phyloP scores from a whole-genome alignment of 2,888 invertebrate genomes.

The Ommatoiulus sabulosus region DNA sequence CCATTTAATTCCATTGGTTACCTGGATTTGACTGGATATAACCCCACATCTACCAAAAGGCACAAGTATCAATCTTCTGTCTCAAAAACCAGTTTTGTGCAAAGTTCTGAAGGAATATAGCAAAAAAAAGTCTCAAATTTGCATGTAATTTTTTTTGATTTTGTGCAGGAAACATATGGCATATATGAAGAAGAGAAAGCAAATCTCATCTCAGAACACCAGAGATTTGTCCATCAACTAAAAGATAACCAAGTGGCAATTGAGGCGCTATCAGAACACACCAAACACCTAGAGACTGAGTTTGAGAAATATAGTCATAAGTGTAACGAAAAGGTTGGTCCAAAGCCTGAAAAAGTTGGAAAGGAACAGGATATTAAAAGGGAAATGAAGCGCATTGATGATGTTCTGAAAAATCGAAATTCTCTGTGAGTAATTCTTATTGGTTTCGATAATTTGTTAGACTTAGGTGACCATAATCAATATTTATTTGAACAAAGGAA shows the following conservation, averaged over 20 bases:
- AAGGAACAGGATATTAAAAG: constrained; percentile 2
- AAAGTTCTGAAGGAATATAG: no score
- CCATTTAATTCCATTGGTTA: no score
- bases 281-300: neutral
- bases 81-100: no score
- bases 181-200: neutral
- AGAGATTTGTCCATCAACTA: neutral
- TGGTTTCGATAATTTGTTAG: neutral
- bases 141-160: neutral
- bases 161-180: neutral
- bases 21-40: no score
- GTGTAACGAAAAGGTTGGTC: neutral
- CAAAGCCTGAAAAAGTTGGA: neutral
- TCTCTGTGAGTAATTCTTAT: neutral
- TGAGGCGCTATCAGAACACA: neutral
- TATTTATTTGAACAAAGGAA: no score
- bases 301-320: neutral
- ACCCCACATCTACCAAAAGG: no score
- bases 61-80: no score
- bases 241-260: neutral
- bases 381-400: neutral
- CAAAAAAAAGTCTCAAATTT: no score
- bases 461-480: no score
- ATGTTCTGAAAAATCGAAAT: neutral
- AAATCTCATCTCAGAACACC: neutral